Percentiles rank a stretch among this genome's conserved stretches.
Evolutionary conservation across 2,113 vertebrate species (phyloP).

Genomic region (Anarhynchus alexandrinus): DNA sequence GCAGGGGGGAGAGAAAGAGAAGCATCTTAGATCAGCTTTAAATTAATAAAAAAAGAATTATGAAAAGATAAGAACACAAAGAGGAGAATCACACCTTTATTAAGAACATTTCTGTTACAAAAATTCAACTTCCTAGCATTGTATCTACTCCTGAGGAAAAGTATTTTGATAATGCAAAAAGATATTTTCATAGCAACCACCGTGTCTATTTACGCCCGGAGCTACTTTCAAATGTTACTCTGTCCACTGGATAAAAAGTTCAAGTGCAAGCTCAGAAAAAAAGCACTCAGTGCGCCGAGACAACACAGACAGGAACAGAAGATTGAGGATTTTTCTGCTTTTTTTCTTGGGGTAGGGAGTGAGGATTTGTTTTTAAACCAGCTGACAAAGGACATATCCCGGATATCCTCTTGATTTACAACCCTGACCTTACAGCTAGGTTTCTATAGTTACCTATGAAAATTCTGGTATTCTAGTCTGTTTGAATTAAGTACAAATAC

Average conservation of each 20-base stretch:
- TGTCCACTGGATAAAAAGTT: not conserved
- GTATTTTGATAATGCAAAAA: not conserved
- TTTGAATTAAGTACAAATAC: not conserved
- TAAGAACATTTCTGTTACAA: not conserved
- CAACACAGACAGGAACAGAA: not conserved
- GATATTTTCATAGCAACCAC: not conserved
- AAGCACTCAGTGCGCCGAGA: not conserved
- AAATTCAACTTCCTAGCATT: not conserved
- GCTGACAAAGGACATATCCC: not conserved
- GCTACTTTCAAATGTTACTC: not conserved
- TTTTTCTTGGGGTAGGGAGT: not conserved
- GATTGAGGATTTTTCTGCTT: not conserved
- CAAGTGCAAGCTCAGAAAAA: not conserved
- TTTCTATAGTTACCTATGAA: not conserved
- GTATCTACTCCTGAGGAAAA: not conserved
- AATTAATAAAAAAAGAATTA: not conserved
- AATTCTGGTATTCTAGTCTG: not conserved
- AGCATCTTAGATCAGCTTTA: not conserved
- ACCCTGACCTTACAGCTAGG: not conserved
- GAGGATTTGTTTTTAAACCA: not conserved
- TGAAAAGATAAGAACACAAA: not conserved
- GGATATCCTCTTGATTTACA: slow-evolving; percentile 7
- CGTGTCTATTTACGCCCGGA: not conserved
- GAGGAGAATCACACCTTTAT: not conserved
- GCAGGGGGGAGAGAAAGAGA: not conserved